phyloP scores from a whole-genome alignment of 37 sponge, comb jelly and placozoan species.

The Amphimedon queenslandica region DNA sequence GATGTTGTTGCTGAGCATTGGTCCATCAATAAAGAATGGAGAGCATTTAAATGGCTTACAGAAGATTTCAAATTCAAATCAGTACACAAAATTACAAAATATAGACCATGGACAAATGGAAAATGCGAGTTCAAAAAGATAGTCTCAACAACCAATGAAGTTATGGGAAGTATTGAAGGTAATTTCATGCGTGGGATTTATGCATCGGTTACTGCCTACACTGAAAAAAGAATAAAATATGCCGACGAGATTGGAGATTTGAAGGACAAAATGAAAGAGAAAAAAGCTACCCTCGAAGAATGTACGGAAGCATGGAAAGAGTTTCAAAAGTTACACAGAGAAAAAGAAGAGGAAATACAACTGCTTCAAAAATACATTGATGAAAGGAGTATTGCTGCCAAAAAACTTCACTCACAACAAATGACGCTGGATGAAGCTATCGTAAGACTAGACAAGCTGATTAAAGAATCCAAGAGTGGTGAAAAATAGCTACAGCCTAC shows the following conservation, averaged over 20 bases:
- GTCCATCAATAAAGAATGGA: not conserved
- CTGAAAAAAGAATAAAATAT: not conserved
- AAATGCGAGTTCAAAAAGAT: not conserved
- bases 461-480: too few species aligned
- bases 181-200: conserved; percentile 12
- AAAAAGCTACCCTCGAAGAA: not conserved
- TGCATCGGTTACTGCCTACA: not conserved
- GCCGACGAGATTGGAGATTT: not conserved
- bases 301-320: not conserved
- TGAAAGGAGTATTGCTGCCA: not conserved
- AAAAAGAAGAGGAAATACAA: not conserved
- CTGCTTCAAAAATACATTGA: not conserved
- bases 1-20: not conserved
- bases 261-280: not conserved
- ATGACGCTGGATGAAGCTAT: not conserved
- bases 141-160: not conserved
- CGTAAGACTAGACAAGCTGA: not conserved
- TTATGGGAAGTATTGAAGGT: not conserved
- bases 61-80: not conserved
- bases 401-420: not conserved
- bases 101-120: not conserved
- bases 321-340: not conserved
- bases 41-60: not conserved
- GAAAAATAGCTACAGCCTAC: too few species aligned
- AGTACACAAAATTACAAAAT: not conserved